These are phyloP conservation scores for Crypturellus undulatus DNA, from an alignment of 2,113 vertebrate species.

Conservation along the genomic window DNA sequence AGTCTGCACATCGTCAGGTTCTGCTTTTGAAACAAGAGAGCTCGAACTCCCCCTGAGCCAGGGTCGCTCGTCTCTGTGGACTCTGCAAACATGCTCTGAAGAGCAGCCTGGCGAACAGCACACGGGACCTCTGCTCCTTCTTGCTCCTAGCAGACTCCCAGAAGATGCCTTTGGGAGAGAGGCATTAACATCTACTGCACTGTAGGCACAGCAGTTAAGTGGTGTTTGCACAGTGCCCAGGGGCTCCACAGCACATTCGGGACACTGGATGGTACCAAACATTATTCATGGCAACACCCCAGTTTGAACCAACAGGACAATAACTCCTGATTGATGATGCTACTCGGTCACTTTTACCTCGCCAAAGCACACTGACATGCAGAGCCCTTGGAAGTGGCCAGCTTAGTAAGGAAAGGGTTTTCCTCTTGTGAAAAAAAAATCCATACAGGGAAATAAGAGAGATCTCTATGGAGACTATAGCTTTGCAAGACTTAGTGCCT, in stretches of 20 bases:
- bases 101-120: background rate
- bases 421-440: background rate
- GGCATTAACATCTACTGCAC: background rate
- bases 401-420: background rate
- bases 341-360: background rate
- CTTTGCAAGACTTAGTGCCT: background rate
- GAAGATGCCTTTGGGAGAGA: background rate
- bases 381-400: background rate
- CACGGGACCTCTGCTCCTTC: background rate
- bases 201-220: background rate
- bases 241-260: background rate
- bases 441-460: background rate
- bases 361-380: background rate
- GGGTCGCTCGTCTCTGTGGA: background rate
- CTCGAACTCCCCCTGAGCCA: too few species aligned
- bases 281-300: background rate
- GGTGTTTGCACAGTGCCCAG: background rate
- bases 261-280: background rate
- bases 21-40: background rate
- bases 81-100: background rate
- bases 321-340: background rate
- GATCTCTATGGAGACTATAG: background rate
- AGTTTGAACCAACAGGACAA: background rate
- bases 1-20: slow-evolving; percentile 8
- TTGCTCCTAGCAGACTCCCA: background rate